Evolutionary conservation across 2,797 vertebrate genomes (phyloP).

Genomic region (Enteromius trimaculatus): DNA sequence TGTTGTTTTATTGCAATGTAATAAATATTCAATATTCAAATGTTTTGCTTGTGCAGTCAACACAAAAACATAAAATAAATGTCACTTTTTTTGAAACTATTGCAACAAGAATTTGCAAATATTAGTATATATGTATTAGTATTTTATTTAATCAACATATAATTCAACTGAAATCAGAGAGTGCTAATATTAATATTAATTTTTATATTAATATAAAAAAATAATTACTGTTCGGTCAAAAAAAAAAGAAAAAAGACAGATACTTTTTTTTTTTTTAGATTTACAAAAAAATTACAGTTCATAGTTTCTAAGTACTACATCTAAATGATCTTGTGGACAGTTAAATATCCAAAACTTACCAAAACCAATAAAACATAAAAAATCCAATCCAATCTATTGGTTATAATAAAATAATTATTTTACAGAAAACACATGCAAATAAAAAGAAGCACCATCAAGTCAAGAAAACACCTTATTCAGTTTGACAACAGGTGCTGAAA

Average conservation of each 20-base stretch:
- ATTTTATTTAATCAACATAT: neutral
- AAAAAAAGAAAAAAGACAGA: neutral
- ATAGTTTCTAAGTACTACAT: neutral
- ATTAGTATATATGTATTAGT: too few relatives aligned
- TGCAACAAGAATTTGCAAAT: neutral
- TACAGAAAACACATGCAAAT: too few relatives aligned
- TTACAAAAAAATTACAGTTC: neutral
- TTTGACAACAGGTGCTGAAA: too few relatives aligned
- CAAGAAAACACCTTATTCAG: too few relatives aligned
- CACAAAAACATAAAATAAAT: neutral
- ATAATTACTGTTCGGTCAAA: neutral
- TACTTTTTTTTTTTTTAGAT: neutral
- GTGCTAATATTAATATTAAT: neutral
- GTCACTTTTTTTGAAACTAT: neutral
- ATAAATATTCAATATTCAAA: neutral
- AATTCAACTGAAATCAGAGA: too few relatives aligned
- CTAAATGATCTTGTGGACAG: neutral
- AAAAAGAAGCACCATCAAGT: too few relatives aligned
- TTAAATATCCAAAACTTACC: neutral
- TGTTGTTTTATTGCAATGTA: neutral
- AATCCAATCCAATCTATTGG: neutral
- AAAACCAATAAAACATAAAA: neutral
- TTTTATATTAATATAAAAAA: neutral
- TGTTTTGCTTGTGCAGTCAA: neutral
- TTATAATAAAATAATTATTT: neutral